Conservation (phyloP, 2,888 invertebrate genomes). For the Limnephilus rhombicus region DNA sequence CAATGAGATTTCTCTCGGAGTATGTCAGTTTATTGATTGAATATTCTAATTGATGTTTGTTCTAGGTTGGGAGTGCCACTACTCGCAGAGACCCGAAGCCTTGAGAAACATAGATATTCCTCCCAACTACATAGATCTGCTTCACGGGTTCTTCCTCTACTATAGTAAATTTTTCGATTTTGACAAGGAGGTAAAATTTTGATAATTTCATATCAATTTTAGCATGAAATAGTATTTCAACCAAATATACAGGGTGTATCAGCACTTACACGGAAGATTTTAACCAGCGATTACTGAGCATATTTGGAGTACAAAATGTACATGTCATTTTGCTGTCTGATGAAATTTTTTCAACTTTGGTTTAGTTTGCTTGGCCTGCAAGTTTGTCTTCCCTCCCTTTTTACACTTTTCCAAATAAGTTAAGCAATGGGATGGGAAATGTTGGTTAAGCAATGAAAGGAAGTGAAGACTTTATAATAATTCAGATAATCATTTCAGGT, state of each 20-base stretch:
- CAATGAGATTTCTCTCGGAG: background rate
- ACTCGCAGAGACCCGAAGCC: slow-evolving; percentile 67
- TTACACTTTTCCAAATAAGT: background rate
- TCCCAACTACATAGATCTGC: slow-evolving; percentile 67
- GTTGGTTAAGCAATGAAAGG: no score
- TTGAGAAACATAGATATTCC: slow-evolving; percentile 67
- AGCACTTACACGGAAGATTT: no score
- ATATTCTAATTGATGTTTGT: slow-evolving; percentile 7
- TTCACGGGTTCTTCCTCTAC: slow-evolving; percentile 70
- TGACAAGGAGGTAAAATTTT: slow-evolving; percentile 68
- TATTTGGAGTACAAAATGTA: no score
- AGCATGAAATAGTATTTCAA: background rate
- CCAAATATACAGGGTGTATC: background rate
- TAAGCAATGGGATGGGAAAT: background rate
- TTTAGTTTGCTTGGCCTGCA: no score
- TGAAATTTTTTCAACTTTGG: background rate
- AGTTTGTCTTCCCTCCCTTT: background rate
- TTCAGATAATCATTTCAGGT: slow-evolving; percentile 42
- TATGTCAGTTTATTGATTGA: background rate
- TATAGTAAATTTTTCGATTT: slow-evolving; percentile 69
- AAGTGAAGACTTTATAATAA: background rate
- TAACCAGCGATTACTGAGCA: no score
- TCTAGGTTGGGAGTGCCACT: slow-evolving; percentile 71
- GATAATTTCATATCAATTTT: background rate
- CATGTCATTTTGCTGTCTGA: no score